Conservation (phyloP, 1,140 invertebrate species). For the Zophobas atratus region DNA sequence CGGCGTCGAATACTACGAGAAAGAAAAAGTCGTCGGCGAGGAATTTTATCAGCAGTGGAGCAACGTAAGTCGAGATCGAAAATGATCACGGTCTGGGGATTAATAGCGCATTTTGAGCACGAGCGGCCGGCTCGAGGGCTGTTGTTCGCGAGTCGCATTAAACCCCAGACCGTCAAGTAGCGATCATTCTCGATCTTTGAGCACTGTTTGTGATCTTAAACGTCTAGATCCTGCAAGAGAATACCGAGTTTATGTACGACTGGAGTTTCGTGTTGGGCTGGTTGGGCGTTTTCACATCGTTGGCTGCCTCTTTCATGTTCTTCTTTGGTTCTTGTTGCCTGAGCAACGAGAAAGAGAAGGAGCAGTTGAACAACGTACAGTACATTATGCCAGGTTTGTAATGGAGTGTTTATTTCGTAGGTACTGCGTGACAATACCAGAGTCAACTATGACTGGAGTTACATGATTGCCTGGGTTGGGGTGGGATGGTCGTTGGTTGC, state of each 20-base stretch:
- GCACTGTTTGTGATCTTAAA: constrained; percentile 6
- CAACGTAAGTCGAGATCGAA: constrained; percentile 78
- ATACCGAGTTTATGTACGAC: constrained; percentile 80
- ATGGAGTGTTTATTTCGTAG: constrained; percentile 70
- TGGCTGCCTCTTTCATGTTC: constrained; percentile 84
- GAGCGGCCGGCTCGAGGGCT: too few relatives aligned
- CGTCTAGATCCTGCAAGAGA: constrained; percentile 79
- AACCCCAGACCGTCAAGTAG: too few relatives aligned
- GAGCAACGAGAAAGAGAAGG: constrained; percentile 77
- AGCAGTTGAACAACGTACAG: constrained; percentile 84
- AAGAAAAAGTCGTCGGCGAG: constrained; percentile 92
- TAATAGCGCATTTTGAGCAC: too few relatives aligned
- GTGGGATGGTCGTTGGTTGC: constrained; percentile 90
- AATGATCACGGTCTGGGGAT: neutral
- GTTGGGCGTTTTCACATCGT: constrained; percentile 83
- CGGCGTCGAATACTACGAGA: constrained; percentile 95
- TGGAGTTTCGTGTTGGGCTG: constrained; percentile 90
- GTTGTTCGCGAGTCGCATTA: too few relatives aligned
- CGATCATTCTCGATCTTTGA: constrained; percentile 2
- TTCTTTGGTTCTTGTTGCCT: constrained; percentile 85
- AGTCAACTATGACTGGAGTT: constrained; percentile 95
- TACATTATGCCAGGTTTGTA: constrained; percentile 89
- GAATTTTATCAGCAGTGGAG: constrained; percentile 94
- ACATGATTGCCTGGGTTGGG: constrained; percentile 95
- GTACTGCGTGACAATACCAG: constrained; percentile 88